Base-by-base conservation (phyloP, 2,888 invertebrate species). In the Leuctra nigra region DNA sequence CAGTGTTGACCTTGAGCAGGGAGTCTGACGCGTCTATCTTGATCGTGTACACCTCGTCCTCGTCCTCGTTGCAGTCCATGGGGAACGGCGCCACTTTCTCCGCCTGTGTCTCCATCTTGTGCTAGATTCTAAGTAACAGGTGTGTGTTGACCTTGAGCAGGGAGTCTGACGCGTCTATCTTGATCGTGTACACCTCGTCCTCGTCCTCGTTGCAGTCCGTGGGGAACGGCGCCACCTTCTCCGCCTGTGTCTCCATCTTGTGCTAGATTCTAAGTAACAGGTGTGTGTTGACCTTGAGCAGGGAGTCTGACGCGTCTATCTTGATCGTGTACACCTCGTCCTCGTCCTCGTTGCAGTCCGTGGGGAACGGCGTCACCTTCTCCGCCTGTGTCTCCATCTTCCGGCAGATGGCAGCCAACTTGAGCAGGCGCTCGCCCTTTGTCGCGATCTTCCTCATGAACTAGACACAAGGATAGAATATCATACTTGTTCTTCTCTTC, bases 371-470 rank as follows among this genome's bases (percentile, higher is more conserved):
- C 2, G 22, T 20, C 22, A 44, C 44, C 23, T 44, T 44, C 44
- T 44, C 44, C 4, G 23, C 44, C 23, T 44, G 44, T 3, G 44
- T 44, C 23, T 44, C 44, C 23, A 44, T n/a, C 44, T 44, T 44
- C 29, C 44, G 20, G 11, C 44, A 44, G 7, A 44, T 6, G 11
- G 44, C 22, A 1, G 20, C 44, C 9, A 23, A 4, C 22, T 23
- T 14, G 22, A 44, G 44, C 4, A 44, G 6, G 20, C 9, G 4
- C 23, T 44, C 44, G 13, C 44, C 44, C 23, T 44, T 44, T 6
- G 4, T 11, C 4, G 23, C 44, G n/a, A 23, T 4, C 44, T 14
- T 23, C 22, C 9, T n/a, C 44, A 44, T 44, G 1, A 4, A 11
- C 29, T 29, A 29, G 7, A 29, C 11, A 29, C 6, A 29, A 7